Base-by-base conservation (phyloP, 2,797 vertebrate species). In the Oophaga sylvatica region DNA sequence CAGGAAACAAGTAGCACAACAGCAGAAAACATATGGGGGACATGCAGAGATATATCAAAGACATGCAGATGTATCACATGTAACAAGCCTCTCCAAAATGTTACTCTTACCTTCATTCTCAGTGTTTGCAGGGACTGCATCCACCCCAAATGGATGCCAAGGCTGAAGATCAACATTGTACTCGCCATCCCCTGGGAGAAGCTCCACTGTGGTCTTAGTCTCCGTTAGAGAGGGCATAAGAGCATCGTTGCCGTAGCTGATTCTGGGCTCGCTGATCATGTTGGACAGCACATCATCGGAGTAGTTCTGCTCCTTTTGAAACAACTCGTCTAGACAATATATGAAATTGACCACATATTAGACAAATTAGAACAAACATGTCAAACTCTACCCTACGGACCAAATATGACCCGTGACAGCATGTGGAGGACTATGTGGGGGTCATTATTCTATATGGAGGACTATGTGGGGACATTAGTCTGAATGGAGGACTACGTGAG, bases 231-330 rank as follows among this genome's bases (percentile, higher is more conserved):
- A 96, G 0, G 98, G 98, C 97, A 99, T 98, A 90, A 99, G 96
- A 67, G 98, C 98, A 26, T 99, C 98, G 0, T 99, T 99, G 65
- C 98, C 98, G 15, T 99, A 99, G 92, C 98, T 99, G 93, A 99
- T 96, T 84, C 98, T 95, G 77, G 96, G 96, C 10, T 99, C 98
- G 0, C 96, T 99, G 93, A 99, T 97, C 93, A 99, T 97, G 89
- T 97, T 97, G 87, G 97, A 96, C 94, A 99, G 93, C 93, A 99
- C 97, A 81, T 97, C 97, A 45, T 98, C 97, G 19, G 98, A 98
- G 89, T 99, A 98, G 68, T 97, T 96, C 92, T 99, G 97, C 90
- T 99, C 97, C 90, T 96, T 97, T 94, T 99, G 98, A 90, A 99
- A 95, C 76, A 99, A 95, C 91, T 99, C 97, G 96, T 97, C 98